phyloP scores from a whole-genome alignment of 2,113 vertebrate genomes.

The Silurus asotus region DNA sequence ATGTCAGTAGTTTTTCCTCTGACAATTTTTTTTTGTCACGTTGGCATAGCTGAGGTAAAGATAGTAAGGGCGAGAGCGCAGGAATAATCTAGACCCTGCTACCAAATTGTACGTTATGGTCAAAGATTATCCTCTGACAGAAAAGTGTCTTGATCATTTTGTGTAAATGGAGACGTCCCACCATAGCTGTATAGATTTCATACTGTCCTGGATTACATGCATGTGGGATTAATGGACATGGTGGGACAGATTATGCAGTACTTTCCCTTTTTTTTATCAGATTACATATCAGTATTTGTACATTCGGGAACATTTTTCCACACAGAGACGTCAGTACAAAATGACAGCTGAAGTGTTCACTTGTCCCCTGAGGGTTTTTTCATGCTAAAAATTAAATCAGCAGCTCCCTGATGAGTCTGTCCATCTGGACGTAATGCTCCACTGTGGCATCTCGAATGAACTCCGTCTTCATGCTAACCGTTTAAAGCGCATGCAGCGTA shows the following conservation, averaged over 20 bases:
- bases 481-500: conserved; percentile 55
- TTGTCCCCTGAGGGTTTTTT: background rate
- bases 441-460: conserved; percentile 44
- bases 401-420: conserved; percentile 32
- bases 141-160: conserved; percentile 41
- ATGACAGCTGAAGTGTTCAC: background rate
- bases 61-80: conserved; percentile 43
- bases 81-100: conserved; percentile 64
- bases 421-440: conserved; percentile 56
- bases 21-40: background rate
- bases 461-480: conserved; percentile 72
- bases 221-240: conserved; percentile 31
- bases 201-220: conserved; percentile 37
- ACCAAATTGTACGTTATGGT: conserved; percentile 63
- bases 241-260: background rate
- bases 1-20: no score
- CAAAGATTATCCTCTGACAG: conserved; percentile 63
- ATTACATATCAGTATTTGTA: background rate
- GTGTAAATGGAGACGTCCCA: conserved; percentile 39
- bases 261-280: background rate
- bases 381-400: conserved; percentile 49
- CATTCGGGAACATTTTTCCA: no score
- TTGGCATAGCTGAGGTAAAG: conserved; percentile 16
- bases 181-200: conserved; percentile 24
- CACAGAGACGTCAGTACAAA: background rate